phyloP scores from a whole-genome alignment of 2,113 vertebrate species.

The Dipodomys spectabilis region DNA sequence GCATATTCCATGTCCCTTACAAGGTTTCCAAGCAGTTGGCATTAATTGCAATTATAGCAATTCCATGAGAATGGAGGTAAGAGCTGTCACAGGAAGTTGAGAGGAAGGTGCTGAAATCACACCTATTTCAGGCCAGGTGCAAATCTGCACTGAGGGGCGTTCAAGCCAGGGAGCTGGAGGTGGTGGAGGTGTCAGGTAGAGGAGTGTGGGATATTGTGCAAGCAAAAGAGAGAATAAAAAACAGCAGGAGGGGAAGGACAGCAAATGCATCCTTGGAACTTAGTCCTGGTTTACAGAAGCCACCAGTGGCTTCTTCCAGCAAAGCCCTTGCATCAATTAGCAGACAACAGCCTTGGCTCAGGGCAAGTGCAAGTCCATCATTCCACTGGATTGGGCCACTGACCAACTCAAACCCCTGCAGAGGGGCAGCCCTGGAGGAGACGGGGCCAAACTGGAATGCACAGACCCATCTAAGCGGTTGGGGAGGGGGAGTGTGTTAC shows the following conservation, averaged over 20 bases:
- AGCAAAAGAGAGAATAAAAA: background rate
- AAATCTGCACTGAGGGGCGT: background rate
- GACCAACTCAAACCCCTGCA: background rate
- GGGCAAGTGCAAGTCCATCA: background rate
- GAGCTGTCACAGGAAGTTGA: conserved; percentile 70
- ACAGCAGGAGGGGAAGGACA: background rate
- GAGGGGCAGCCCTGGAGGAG: background rate
- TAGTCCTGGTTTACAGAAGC: background rate
- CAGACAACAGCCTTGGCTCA: background rate
- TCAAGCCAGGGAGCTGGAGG: background rate
- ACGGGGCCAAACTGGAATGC: background rate
- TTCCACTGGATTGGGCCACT: background rate
- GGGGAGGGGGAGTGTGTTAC: background rate
- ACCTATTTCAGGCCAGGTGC: background rate
- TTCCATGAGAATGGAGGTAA: conserved; percentile 71
- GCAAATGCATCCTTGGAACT: background rate
- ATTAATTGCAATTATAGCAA: conserved; percentile 58
- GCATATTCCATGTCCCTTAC: background rate
- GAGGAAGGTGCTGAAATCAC: conserved; percentile 56
- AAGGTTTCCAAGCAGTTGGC: conserved; percentile 32
- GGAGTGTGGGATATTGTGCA: background rate
- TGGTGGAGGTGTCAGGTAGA: conserved; percentile 5
- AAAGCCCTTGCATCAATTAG: background rate
- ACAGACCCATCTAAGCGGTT: background rate
- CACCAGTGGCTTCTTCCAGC: background rate